Base-by-base conservation (phyloP, 2,888 invertebrate species). In the Amphiduros pacificus region DNA sequence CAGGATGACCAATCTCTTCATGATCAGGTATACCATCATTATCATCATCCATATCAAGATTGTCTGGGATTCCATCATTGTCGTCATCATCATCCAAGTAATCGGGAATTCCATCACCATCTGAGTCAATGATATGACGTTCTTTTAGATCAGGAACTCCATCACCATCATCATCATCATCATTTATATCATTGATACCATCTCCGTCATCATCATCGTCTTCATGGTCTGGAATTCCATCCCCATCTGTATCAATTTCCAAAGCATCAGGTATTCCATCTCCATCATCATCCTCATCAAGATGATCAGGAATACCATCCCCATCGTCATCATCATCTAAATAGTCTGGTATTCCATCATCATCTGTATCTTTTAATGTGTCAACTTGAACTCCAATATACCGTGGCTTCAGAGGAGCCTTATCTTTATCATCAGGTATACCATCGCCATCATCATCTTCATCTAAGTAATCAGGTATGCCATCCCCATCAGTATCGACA, bases 191-290 rank as follows among this genome's bases (percentile, higher is more conserved):
- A 26, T 54, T 36, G 26, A 67, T 67, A 14, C 68, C 68, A 56
- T 68, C 76, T 50, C 54, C 61, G 64, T 76, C 75, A 60, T 68
- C 70, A 54, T 74, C 74, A 36, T 60, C 50, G 24, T 68, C 66
- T 22, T 41, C 14, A 50, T 73, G 55, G 65, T 78, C 77, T n/a
- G 78, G 76, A 50, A 80, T 77, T n/a, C 78, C 78, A 69, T 78
- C 77, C 1, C 78, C 76, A 61, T 70, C 72, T 65, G 74, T 75
- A 41, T 72, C 65, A 60, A 76, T 63, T 24, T 66, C 65, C 36
- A 67, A 66, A 53, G 77, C 60, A 36, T 58, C 76, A 2, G 77
- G 77, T 55, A 77, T 76, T 1, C 79, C 79, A 63, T 79, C 67
- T 53, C 60, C 65, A 62, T 68, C 71, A 29, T 48, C 50, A 55